Conservation (phyloP, 2,797 vertebrate species). For the Antrozous pallidus region DNA sequence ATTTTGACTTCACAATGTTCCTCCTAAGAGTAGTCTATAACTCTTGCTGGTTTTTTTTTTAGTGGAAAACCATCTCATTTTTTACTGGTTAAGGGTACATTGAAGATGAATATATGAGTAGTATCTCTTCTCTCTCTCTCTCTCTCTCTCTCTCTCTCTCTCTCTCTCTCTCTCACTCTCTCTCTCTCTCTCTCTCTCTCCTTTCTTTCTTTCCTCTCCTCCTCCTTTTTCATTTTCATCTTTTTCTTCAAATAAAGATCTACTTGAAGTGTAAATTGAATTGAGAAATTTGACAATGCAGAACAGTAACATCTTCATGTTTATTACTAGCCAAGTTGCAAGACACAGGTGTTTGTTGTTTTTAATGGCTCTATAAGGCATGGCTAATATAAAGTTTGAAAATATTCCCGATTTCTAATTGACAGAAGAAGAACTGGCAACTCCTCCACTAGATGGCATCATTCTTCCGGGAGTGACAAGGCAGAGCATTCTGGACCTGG, state of each 20-base stretch:
- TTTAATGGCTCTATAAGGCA: neutral
- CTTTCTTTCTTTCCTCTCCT: no score
- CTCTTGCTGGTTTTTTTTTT: neutral
- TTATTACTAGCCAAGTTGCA: neutral
- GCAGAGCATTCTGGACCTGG: conserved; percentile 90
- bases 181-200: neutral
- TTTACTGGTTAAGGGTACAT: neutral
- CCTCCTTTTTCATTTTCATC: neutral
- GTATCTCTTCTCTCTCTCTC: neutral
- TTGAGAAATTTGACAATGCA: neutral
- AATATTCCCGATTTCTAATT: conserved; percentile 44
- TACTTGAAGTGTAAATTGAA: neutral
- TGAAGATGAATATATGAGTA: neutral
- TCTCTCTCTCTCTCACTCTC: no score
- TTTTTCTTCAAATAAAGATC: neutral
- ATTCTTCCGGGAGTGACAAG: conserved; percentile 92
- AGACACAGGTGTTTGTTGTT: neutral
- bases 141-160: neutral
- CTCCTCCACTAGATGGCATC: conserved; percentile 92
- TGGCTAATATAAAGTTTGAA: neutral
- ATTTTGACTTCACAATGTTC: neutral
- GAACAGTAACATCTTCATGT: neutral
- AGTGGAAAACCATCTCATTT: neutral
- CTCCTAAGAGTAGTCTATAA: neutral
- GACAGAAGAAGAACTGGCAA: conserved; percentile 91